Percentiles rank a stretch among this genome's conserved stretches.
These are phyloP conservation scores for Cheilosia urbana DNA, from an alignment of 2,888 invertebrate genomes.

Conservation along the genomic window DNA sequence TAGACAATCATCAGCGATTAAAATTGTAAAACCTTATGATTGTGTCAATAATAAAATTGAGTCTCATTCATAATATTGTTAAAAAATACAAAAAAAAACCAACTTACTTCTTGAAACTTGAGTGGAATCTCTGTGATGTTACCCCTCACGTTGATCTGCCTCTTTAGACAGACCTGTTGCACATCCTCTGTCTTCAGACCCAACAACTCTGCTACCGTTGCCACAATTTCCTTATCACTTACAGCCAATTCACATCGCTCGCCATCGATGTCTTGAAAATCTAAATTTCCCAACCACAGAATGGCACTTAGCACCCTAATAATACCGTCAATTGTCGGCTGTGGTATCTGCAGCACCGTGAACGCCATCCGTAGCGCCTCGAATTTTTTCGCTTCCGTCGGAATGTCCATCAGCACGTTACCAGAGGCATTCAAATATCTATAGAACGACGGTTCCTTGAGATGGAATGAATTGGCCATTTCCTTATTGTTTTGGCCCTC, in stretches of 20 bases:
- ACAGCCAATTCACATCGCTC: slow-evolving; percentile 91
- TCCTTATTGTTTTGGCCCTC: slow-evolving; percentile 92
- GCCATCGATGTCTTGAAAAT: slow-evolving; percentile 93
- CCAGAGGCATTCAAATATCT: slow-evolving; percentile 93
- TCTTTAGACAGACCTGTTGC: slow-evolving; percentile 89
- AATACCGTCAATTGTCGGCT: slow-evolving; percentile 94
- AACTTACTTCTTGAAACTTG: slow-evolving; percentile 90
- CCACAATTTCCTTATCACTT: slow-evolving; percentile 89
- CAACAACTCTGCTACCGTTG: slow-evolving; percentile 89
- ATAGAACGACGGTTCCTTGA: slow-evolving; percentile 90
- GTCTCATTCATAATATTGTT: too few species aligned
- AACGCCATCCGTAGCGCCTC: slow-evolving; percentile 94
- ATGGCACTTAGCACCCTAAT: slow-evolving; percentile 95
- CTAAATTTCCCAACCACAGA: slow-evolving; percentile 94
- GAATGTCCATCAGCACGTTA: slow-evolving; percentile 87
- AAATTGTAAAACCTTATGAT: too few species aligned
- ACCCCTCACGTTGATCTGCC: slow-evolving; percentile 96
- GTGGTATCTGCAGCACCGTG: slow-evolving; percentile 93
- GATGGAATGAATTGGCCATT: slow-evolving; percentile 89
- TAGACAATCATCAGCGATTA: too few species aligned
- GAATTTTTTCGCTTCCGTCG: slow-evolving; percentile 88
- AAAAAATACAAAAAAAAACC: not conserved
- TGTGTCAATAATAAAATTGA: too few species aligned
- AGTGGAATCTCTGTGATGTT: slow-evolving; percentile 96
- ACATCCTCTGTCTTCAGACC: slow-evolving; percentile 91